These are phyloP conservation scores for Psephotus haematonotus DNA, from an alignment of 2,113 vertebrate genomes.

Conservation along the genomic window DNA sequence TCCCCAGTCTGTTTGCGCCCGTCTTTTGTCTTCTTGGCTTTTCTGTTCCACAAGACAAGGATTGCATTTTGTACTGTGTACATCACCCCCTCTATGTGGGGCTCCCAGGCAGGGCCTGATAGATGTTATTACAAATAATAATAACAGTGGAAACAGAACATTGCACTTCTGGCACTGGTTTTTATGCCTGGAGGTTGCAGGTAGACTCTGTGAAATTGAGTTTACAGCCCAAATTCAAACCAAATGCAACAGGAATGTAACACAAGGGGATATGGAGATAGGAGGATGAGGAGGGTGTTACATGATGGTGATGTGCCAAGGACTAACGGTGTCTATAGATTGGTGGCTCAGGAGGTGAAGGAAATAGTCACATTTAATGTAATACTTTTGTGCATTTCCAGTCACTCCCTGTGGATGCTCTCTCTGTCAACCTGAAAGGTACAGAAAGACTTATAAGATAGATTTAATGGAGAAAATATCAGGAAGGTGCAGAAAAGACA, in stretches of 20 bases:
- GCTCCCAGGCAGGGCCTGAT: background rate
- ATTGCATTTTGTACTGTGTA: background rate
- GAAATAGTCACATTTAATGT: background rate
- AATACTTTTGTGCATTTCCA: background rate
- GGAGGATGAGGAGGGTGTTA: background rate
- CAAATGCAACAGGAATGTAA: background rate
- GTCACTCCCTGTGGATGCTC: background rate
- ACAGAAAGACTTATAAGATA: background rate
- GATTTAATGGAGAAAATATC: background rate
- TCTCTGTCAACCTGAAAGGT: background rate
- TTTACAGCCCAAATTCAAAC: background rate
- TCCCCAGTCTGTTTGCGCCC: background rate
- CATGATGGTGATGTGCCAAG: background rate
- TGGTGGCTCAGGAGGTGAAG: background rate
- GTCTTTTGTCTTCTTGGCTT: background rate
- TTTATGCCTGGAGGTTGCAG: background rate
- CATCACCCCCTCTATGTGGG: rapidly evolving
- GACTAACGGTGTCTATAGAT: rapidly evolving
- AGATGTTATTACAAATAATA: background rate
- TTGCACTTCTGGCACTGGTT: background rate
- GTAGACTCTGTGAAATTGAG: background rate
- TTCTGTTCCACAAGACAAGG: background rate
- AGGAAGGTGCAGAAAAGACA: background rate
- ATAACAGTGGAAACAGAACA: background rate
- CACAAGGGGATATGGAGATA: background rate